These are phyloP conservation scores for Lymantria monacha DNA, from an alignment of 2,888 invertebrate species.

Conservation along the genomic window DNA sequence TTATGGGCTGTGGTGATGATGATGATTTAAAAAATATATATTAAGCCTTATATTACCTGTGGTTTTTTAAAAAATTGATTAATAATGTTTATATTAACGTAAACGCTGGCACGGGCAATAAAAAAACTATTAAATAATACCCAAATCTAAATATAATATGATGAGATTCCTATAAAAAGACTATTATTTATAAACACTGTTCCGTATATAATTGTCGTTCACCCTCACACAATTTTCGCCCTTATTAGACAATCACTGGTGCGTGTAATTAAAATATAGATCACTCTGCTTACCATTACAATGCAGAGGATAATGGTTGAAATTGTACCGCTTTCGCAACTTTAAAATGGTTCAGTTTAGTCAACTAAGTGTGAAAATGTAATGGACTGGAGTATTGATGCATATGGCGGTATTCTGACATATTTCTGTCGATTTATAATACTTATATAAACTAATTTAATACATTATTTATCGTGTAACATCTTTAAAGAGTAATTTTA, in stretches of 20 bases:
- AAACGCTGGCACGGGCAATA: no score
- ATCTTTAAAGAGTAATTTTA: no score
- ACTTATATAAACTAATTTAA: no score
- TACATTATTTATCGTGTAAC: no score
- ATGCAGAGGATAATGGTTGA: conserved; percentile 51
- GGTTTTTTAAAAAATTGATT: no score
- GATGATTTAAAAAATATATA: no score
- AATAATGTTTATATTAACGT: no score
- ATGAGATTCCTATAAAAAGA: conserved; percentile 1
- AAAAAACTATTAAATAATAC: background rate
- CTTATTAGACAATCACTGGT: conserved; percentile 62
- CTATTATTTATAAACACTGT: background rate
- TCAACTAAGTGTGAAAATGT: conserved; percentile 15
- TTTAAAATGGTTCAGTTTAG: conserved; percentile 25
- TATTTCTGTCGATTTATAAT: no score
- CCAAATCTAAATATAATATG: background rate
- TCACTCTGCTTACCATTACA: conserved; percentile 63
- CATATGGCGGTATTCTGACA: conserved; percentile 16
- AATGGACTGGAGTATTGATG: conserved; percentile 14
- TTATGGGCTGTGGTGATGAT: no score
- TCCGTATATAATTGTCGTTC: conserved; percentile 6
- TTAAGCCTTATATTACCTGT: no score
- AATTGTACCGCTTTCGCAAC: conserved; percentile 15
- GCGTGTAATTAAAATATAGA: conserved; percentile 77
- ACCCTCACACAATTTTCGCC: conserved; percentile 61